Conservation (phyloP, 1,140 invertebrate species). For the Apis dorsata region DNA sequence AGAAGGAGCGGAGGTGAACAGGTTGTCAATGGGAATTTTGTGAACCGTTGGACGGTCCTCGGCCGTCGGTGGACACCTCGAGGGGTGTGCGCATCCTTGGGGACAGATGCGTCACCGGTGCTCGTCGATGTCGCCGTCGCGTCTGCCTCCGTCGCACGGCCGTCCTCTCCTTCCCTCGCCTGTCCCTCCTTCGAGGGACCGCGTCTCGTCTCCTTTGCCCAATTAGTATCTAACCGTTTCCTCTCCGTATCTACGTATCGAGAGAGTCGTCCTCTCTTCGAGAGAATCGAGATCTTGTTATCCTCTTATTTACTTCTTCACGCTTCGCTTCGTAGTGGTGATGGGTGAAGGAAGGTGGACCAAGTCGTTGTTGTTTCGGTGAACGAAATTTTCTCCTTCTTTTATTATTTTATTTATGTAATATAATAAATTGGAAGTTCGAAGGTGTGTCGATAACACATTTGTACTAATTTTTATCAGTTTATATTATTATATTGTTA, state of each 20-base stretch:
- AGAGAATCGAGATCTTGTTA: background rate
- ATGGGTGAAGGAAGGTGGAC: background rate
- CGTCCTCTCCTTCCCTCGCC: background rate
- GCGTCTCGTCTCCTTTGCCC: conserved; percentile 41
- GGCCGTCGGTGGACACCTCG: conserved; percentile 48
- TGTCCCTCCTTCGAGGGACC: background rate
- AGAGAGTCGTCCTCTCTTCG: background rate
- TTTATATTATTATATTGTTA: too few relatives aligned
- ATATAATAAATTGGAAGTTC: too few relatives aligned
- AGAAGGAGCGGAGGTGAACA: conserved; percentile 52
- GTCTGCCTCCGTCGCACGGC: conserved; percentile 58
- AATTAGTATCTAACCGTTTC: conserved; percentile 52
- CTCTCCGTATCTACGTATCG: conserved; percentile 41
- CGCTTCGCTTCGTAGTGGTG: background rate
- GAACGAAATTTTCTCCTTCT: too few relatives aligned
- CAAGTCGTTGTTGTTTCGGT: background rate
- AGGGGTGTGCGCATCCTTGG: conserved; percentile 67
- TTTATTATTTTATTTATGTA: too few relatives aligned
- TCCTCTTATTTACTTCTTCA: conserved; percentile 14
- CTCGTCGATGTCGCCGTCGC: conserved; percentile 60
- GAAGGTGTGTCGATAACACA: too few relatives aligned
- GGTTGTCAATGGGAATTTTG: conserved; percentile 68
- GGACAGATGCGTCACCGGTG: conserved; percentile 78
- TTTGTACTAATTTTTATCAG: too few relatives aligned
- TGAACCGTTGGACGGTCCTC: conserved; percentile 56